Base-by-base conservation (phyloP, 1,140 invertebrate genomes). In the Phthorimaea operculella region DNA sequence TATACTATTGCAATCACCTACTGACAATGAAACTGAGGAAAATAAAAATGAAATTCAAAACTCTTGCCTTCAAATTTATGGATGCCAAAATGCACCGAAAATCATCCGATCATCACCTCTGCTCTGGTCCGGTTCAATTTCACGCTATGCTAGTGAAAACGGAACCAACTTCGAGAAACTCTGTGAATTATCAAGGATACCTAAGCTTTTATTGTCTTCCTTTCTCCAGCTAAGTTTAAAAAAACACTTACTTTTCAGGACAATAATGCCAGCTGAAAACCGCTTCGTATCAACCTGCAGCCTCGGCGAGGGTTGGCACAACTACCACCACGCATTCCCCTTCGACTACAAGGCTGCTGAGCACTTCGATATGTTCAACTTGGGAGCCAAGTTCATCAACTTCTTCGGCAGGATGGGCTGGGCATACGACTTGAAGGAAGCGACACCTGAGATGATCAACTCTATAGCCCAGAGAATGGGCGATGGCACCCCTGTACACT, bases 271-370 rank as follows among this genome's bases (percentile, higher is more conserved):
- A 1, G 83, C 87, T 33, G 90, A 91, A 61, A 87, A 87, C 70
- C 88, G 78, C 64, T 82, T 88, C 21, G 87, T 88, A 1, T 77
- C 88, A 1, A 77, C 74, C 0, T 79, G 87, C 44, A 86, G 74
- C 74, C 89, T 85, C 62, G 90, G 84, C 63, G 92, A 84, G 85
- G 90, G 70, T 67, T 96, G 93, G 90, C 94, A 97, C 74, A 97
- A 96, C 83, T 98, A 96, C 74, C 96, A 98, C 64, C 95, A 97
- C 78, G 91, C 91, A 0, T 97, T 97, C 76, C 96, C 96, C 0
- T 94, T 92, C 83, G 95, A 97, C 74, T 95, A 95, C 85, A 91
- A 93, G 62, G 89, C 92, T 16, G 90, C 90, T 4, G 93, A 94
- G 68, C 86, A 92, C 14, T 92, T 92, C 34, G 85, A 78, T 33